Percentiles rank a stretch among this genome's conserved stretches.
Evolutionary conservation across 2,888 invertebrate genomes (phyloP).

Genomic region (Fragum sueziense): DNA sequence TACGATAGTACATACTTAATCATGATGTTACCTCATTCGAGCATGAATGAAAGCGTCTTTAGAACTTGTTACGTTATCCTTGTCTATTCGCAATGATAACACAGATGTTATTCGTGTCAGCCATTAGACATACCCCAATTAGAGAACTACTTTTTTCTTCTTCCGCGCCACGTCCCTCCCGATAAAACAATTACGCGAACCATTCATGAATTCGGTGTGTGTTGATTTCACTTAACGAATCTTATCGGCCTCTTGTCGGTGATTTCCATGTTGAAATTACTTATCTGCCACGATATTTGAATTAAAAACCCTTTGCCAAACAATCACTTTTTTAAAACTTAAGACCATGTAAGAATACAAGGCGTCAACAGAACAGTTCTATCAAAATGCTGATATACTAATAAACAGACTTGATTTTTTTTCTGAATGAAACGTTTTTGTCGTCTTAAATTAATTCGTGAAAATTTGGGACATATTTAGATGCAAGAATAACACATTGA

Average conservation of each 20-base stretch:
- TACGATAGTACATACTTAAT: too few relatives aligned
- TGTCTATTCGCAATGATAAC: constrained; percentile 22
- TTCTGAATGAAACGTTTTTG: too few relatives aligned
- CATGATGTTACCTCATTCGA: too few relatives aligned
- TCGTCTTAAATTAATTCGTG: too few relatives aligned
- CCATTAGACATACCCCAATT: constrained; percentile 34
- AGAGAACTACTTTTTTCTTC: constrained; percentile 26
- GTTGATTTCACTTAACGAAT: constrained; percentile 52
- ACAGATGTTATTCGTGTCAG: constrained; percentile 50
- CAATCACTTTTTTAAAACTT: too few relatives aligned
- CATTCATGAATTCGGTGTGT: constrained; percentile 49
- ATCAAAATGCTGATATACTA: too few relatives aligned
- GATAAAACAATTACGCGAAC: constrained; percentile 41
- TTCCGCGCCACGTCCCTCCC: constrained; percentile 18
- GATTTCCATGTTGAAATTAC: constrained; percentile 23
- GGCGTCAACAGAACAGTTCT: too few relatives aligned
- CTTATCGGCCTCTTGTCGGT: constrained; percentile 40
- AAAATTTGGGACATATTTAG: too few relatives aligned
- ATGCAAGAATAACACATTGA: too few relatives aligned
- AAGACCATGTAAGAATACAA: too few relatives aligned
- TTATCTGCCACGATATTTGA: constrained; percentile 27
- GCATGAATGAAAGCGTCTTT: not conserved
- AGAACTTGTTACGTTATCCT: constrained; percentile 1
- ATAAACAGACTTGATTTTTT: too few relatives aligned
- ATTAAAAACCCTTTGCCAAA: too few relatives aligned